Conservation (phyloP, 2,888 invertebrate genomes). For the Tiliacea aurago region DNA sequence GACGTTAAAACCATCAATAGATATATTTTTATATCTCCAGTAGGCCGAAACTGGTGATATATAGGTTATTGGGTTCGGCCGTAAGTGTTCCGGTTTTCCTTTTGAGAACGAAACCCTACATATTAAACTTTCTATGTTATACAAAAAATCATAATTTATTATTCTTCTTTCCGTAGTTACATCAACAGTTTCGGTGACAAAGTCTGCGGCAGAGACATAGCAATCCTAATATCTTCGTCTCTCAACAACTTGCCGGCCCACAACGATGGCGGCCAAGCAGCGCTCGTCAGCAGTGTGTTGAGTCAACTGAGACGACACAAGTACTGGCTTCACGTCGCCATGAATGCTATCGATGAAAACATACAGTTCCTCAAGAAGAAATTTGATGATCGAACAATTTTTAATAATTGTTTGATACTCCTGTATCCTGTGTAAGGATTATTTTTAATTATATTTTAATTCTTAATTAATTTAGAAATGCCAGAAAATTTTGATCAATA, state of each 20-base stretch:
- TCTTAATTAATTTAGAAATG: neutral
- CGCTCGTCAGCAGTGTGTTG: conserved; percentile 55
- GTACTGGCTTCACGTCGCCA: conserved; percentile 91
- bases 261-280: neutral
- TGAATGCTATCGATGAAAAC: conserved; percentile 91
- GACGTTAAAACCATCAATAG: too few relatives aligned
- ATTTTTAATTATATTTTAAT: neutral
- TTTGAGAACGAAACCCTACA: neutral
- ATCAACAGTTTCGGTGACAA: conserved; percentile 90
- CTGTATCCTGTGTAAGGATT: conserved; percentile 92
- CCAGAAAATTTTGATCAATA: too few relatives aligned
- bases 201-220: conserved; percentile 84
- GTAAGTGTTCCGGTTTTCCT: neutral
- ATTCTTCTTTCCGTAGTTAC: conserved; percentile 81
- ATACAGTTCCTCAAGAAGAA: conserved; percentile 88
- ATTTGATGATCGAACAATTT: conserved; percentile 90
- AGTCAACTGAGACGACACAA: conserved; percentile 90
- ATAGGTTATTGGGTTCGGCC: too few relatives aligned
- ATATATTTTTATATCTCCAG: too few relatives aligned
- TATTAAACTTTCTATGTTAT: neutral
- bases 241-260: conserved; percentile 59
- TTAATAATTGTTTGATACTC: conserved; percentile 91
- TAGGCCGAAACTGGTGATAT: too few relatives aligned
- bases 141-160: conserved; percentile 1
- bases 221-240: conserved; percentile 77